Base-by-base conservation (phyloP, 2,888 invertebrate species). In the Belgica antarctica region DNA sequence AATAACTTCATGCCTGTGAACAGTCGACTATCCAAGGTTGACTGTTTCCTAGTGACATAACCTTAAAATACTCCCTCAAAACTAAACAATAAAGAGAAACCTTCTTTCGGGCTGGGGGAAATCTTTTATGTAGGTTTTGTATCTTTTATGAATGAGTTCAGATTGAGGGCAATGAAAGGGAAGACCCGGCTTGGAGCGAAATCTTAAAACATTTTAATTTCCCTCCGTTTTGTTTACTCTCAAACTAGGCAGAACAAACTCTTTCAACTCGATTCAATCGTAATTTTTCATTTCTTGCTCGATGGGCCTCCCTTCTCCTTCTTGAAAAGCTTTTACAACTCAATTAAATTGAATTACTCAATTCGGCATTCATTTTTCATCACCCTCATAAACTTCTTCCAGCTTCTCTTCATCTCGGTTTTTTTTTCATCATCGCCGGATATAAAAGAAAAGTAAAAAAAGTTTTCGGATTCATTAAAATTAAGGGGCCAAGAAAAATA, bases 321-420 rank as follows among this genome's bases (percentile, higher is more conserved):
- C 52, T 52, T 52, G 7, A 52, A 52, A 52, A 52, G 52, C 19
- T 52, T 52, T 52, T 52, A 52, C 52, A 52, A 52, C 52, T 52
- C 52, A 52, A 52, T 52, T 52, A 52, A 52, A 52, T 52, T 52
- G 52, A 52, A 52, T 52, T 52, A 52, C 52, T 52, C 52, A 52
- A 52, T 52, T 52, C 52, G 52, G 52, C 52, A 52, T 52, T 52
- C 52, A 52, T 52, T 52, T 52, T 52, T 52, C 52, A 52, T 52
- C 52, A 22, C 52, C 52, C 52, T 22, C 52, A 52, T 52, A 52
- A 52, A 52, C 2, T 52, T 52, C 52, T 22, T 52, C 12, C 19
- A 5, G 22, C 8, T 19, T 52, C 22, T 52, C 52, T 52, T 52
- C 12, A 8, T 12, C 12, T 31, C 12, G 5, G 5, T 52, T 52